These are phyloP conservation scores for Slavum lentiscoides DNA, from an alignment of 2,888 invertebrate genomes.

Conservation along the genomic window DNA sequence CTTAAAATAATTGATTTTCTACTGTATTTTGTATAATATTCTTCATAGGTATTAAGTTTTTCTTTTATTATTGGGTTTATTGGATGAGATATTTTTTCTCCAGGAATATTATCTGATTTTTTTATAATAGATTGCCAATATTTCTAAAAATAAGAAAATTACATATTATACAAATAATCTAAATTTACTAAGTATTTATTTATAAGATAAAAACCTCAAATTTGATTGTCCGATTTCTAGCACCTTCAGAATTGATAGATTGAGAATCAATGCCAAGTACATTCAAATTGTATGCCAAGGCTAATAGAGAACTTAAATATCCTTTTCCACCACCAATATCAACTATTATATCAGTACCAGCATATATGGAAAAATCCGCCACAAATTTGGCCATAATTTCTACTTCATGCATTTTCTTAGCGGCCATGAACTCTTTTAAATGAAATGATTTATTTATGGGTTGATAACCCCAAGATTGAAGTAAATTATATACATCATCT, in stretches of 20 bases:
- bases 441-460: constrained; percentile 30
- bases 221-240: constrained; percentile 63
- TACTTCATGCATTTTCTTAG: constrained; percentile 82
- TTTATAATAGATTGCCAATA: constrained; percentile 55
- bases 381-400: constrained; percentile 69
- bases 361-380: constrained; percentile 62
- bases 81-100: constrained; percentile 9
- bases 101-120: constrained; percentile 38
- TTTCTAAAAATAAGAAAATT: constrained; percentile 55
- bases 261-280: constrained; percentile 84
- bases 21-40: constrained; percentile 54
- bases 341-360: constrained; percentile 65
- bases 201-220: constrained; percentile 57
- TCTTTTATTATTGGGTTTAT: constrained; percentile 37
- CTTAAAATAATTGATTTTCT: constrained; percentile 46
- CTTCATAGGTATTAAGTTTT: constrained; percentile 47
- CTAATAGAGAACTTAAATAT: constrained; percentile 76
- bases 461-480: constrained; percentile 25
- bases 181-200: constrained; percentile 1
- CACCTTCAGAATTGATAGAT: constrained; percentile 69
- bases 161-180: background rate
- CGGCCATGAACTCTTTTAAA: constrained; percentile 66
- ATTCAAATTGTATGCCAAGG: constrained; percentile 70
- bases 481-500: constrained; percentile 34
- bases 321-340: constrained; percentile 92